These are phyloP conservation scores for Drosophila punjabiensis DNA, from an alignment of 1,140 invertebrate genomes.

Conservation along the genomic window DNA sequence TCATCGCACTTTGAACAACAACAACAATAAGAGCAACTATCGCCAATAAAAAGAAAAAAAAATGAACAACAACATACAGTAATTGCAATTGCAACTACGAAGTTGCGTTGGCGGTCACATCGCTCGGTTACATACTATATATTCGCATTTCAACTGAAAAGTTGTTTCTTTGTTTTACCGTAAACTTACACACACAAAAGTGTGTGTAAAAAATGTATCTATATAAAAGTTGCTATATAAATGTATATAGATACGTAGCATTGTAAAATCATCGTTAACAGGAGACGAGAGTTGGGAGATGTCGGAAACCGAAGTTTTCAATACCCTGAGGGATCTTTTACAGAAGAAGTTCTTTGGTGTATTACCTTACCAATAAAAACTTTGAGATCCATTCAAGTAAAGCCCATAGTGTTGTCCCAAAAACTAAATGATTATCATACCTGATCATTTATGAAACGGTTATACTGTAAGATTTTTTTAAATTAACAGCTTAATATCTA, in stretches of 20 bases:
- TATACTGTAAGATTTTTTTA: too few species aligned
- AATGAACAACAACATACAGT: constrained; percentile 32
- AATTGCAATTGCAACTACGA: constrained; percentile 42
- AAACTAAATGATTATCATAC: too few species aligned
- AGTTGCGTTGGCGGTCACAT: constrained; percentile 67
- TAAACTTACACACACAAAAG: constrained; percentile 2
- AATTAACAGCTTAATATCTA: too few species aligned
- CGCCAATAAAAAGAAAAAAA: constrained; percentile 27
- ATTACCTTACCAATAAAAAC: background rate
- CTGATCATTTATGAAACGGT: too few species aligned
- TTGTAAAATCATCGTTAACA: constrained; percentile 4
- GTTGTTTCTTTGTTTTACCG: constrained; percentile 68
- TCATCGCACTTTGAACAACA: constrained; percentile 52
- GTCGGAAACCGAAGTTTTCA: background rate
- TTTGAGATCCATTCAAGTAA: too few species aligned
- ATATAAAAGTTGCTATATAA: constrained; percentile 9
- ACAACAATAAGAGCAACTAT: constrained; percentile 39
- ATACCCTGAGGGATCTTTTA: background rate
- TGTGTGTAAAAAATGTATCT: constrained; percentile 13
- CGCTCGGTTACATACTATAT: background rate
- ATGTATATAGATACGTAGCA: constrained; percentile 7
- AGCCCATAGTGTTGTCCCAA: too few species aligned
- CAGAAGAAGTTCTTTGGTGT: background rate
- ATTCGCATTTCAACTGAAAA: constrained; percentile 53
- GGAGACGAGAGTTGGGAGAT: background rate